Percentiles rank a stretch among this genome's conserved stretches.
Conservation (phyloP, 2,797 vertebrate genomes). For the Vipera latastei region DNA sequence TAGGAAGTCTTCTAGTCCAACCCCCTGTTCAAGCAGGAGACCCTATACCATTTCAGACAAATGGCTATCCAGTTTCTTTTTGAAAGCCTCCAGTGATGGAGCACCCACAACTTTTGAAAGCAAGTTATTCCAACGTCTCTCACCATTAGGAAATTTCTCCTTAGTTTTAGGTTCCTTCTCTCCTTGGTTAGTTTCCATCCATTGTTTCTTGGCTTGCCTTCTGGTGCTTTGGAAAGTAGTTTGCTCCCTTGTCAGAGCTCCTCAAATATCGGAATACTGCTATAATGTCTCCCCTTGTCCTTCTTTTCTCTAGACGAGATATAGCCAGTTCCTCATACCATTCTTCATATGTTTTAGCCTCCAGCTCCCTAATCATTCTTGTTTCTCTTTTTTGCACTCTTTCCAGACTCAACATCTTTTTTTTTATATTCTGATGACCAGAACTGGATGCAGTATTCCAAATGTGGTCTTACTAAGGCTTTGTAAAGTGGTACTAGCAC, state of each 20-base stretch:
- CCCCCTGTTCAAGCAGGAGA: background rate
- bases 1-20: background rate
- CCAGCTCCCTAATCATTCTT: background rate
- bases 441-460: background rate
- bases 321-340: background rate
- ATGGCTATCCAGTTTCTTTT: background rate
- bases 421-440: background rate
- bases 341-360: background rate
- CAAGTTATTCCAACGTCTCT: background rate
- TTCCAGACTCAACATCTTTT: background rate
- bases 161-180: background rate
- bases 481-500: background rate
- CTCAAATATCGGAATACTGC: background rate
- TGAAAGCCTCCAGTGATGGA: background rate
- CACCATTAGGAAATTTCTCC: background rate
- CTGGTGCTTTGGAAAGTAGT: background rate
- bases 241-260: background rate
- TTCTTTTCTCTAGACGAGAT: background rate
- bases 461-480: background rate
- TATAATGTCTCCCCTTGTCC: background rate
- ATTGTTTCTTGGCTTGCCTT: background rate
- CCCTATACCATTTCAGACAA: background rate
- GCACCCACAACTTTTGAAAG: background rate
- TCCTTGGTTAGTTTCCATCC: background rate
- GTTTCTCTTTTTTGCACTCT: background rate